A percentile compares a stretch with the other conserved stretches of the same genome.
phyloP scores from a whole-genome alignment of 2,113 vertebrate species.

The Brachyistius frenatus region DNA sequence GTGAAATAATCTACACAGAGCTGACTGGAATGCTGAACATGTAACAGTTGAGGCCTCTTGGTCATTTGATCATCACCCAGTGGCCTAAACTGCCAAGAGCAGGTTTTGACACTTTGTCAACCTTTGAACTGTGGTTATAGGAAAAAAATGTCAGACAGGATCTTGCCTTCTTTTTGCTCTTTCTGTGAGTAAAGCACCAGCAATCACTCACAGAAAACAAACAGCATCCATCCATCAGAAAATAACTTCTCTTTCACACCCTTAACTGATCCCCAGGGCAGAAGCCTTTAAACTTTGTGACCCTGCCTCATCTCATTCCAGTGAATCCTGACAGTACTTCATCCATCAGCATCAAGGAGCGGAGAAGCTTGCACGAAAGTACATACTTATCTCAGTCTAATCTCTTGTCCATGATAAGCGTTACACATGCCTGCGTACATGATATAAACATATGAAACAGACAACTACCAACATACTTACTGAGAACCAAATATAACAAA shows the following conservation, averaged over 20 bases:
- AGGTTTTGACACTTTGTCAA: slow-evolving; percentile 30
- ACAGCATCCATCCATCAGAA: slow-evolving; percentile 32
- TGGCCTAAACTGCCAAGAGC: slow-evolving; percentile 3
- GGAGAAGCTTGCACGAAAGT: slow-evolving; percentile 29
- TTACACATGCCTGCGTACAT: slow-evolving; percentile 38
- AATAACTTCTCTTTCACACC: slow-evolving; percentile 49
- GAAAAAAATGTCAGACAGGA: slow-evolving; percentile 19
- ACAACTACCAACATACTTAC: slow-evolving; percentile 8
- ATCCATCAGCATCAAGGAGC: slow-evolving; percentile 54
- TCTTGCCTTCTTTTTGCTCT: slow-evolving; percentile 12
- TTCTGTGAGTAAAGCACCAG: slow-evolving; percentile 23
- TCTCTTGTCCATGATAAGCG: slow-evolving; percentile 49
- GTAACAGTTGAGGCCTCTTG: background rate
- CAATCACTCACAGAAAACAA: slow-evolving; percentile 60
- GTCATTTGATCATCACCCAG: slow-evolving; percentile 14
- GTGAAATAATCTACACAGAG: background rate
- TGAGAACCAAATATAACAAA: background rate
- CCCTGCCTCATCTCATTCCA: slow-evolving; percentile 43
- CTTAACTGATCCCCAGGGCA: slow-evolving; percentile 51
- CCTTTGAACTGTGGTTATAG: slow-evolving; percentile 6
- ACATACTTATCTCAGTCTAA: slow-evolving; percentile 59
- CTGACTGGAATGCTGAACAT: background rate
- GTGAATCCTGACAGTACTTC: slow-evolving; percentile 34
- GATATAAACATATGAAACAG: slow-evolving; percentile 22
- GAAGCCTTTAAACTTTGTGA: slow-evolving; percentile 54